These are phyloP conservation scores for Syngnathus acus DNA, from an alignment of 2,797 vertebrate genomes.

Conservation along the genomic window DNA sequence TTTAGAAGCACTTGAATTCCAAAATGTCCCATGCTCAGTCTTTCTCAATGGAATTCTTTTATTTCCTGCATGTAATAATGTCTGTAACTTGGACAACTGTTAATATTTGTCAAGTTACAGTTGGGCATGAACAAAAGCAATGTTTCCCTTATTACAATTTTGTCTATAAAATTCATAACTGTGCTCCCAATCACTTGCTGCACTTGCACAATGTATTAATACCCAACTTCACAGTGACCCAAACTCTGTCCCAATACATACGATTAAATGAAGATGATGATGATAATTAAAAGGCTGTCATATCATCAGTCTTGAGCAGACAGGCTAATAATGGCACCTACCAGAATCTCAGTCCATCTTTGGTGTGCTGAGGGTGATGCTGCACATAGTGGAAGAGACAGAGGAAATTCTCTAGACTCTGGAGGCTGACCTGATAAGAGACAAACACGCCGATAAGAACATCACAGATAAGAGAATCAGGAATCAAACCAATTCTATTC, in stretches of 20 bases:
- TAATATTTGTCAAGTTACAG: not conserved
- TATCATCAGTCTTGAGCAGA: no score
- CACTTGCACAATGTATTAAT: not conserved
- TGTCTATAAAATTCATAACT: not conserved
- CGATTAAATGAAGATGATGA: not conserved
- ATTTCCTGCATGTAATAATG: not conserved
- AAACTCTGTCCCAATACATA: not conserved
- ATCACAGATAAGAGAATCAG: constrained; percentile 10
- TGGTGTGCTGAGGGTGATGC: constrained; percentile 49
- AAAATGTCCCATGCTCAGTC: not conserved
- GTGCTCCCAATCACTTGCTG: not conserved
- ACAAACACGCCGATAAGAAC: constrained; percentile 11
- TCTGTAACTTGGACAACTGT: not conserved
- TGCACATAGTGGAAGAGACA: constrained; percentile 74
- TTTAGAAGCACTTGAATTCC: not conserved
- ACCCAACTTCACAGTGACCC: not conserved
- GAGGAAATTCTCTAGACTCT: constrained; percentile 74
- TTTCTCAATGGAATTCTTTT: not conserved
- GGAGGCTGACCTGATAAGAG: constrained; percentile 66
- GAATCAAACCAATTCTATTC: constrained; percentile 7
- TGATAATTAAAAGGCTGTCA: not conserved
- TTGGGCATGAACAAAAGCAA: not conserved
- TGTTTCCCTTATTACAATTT: not conserved
- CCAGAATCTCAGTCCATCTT: constrained; percentile 74
- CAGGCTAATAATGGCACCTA: constrained; percentile 34